phyloP scores from a whole-genome alignment of 2,888 invertebrate species.

The Eueremaeus valkanovi region DNA sequence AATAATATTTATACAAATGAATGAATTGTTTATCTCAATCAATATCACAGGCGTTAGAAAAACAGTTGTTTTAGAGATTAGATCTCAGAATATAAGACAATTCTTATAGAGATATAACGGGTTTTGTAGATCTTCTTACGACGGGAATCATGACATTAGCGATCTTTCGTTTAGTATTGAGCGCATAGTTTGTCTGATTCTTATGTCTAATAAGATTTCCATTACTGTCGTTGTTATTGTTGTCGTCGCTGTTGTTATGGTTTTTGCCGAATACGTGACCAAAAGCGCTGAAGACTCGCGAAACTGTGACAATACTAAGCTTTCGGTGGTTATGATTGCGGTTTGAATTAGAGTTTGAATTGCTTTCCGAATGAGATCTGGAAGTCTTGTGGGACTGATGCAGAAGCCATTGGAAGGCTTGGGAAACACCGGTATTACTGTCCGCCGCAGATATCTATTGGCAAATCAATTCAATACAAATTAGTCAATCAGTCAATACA shows the following conservation, averaged over 20 bases:
- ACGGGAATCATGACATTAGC: conserved; percentile 15
- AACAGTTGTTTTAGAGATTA: neutral
- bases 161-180: conserved; percentile 18
- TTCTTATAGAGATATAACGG: conserved; percentile 19
- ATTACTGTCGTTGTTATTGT: conserved; percentile 37
- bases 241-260: neutral
- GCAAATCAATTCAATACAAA: neutral
- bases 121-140: conserved; percentile 7
- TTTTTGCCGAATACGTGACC: conserved; percentile 44
- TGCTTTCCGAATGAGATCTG: neutral
- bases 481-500: no score
- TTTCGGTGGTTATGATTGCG: conserved; percentile 40
- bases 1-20: neutral
- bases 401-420: conserved; percentile 24
- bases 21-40: conserved; percentile 1
- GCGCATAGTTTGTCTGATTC: conserved; percentile 7
- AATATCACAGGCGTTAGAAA: conserved; percentile 2
- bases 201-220: neutral
- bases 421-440: conserved; percentile 22
- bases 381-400: neutral
- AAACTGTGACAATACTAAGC: conserved; percentile 43
- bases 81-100: neutral
- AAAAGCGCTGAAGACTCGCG: conserved; percentile 41
- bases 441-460: conserved; percentile 23
- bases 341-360: neutral